Conservation (phyloP, 2,888 invertebrate genomes). For the Nymphalis polychloros region DNA sequence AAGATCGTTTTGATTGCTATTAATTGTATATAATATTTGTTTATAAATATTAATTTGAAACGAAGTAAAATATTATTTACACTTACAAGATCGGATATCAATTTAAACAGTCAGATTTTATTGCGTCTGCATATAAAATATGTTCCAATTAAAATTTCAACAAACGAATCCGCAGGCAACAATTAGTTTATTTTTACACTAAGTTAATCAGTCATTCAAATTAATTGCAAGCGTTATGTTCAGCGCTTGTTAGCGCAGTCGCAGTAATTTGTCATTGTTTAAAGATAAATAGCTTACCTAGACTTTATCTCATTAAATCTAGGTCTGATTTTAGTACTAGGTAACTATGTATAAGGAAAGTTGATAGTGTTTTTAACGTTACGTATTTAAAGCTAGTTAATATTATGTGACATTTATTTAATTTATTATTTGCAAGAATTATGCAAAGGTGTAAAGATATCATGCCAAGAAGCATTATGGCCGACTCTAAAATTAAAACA, state of each 20-base stretch:
- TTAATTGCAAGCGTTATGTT: constrained; percentile 13
- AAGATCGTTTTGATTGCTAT: too few relatives aligned
- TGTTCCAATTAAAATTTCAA: too few relatives aligned
- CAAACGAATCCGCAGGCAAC: neutral
- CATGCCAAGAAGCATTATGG: too few relatives aligned
- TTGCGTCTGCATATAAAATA: too few relatives aligned
- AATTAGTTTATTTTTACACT: neutral
- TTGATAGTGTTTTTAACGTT: neutral
- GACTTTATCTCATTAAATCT: constrained; percentile 9
- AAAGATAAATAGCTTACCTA: constrained; percentile 38
- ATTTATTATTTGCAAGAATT: too few relatives aligned
- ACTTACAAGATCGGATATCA: neutral
- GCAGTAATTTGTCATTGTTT: constrained; percentile 22
- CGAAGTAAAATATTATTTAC: neutral
- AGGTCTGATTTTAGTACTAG: constrained; percentile 6
- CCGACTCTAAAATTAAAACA: too few relatives aligned
- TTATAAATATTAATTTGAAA: neutral
- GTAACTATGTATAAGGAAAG: neutral
- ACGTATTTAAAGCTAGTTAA: too few relatives aligned
- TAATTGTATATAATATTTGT: neutral
- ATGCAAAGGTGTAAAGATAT: too few relatives aligned
- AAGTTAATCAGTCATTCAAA: constrained; percentile 8
- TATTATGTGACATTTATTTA: too few relatives aligned
- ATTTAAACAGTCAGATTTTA: too few relatives aligned
- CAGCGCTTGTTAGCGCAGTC: constrained; percentile 14